Conservation (phyloP, 2,113 vertebrate species). For the Leiothrix lutea region DNA sequence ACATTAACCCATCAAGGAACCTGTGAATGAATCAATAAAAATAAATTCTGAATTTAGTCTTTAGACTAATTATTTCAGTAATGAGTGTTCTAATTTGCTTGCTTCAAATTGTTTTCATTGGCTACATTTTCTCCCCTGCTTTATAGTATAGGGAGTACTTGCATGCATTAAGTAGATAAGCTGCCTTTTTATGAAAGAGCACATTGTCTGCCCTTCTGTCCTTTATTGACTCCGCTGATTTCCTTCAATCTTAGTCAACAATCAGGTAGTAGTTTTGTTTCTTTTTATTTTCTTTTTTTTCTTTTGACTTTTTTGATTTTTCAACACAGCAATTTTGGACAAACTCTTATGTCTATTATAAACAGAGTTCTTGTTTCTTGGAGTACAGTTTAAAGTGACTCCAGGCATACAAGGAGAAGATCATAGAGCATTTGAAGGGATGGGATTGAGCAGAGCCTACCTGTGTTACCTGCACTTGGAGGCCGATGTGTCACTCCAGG, state of each 20-base stretch:
- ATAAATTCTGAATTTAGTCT: neutral
- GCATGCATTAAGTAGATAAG: neutral
- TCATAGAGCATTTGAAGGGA: neutral
- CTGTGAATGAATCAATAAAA: neutral
- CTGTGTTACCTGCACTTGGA: conserved; percentile 96
- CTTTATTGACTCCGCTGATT: conserved; percentile 9
- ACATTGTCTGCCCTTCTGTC: neutral
- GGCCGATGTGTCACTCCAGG: conserved; percentile 95
- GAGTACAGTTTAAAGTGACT: neutral
- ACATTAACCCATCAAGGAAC: neutral
- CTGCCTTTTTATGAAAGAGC: neutral
- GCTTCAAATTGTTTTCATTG: neutral
- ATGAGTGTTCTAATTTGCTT: neutral
- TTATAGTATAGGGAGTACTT: neutral
- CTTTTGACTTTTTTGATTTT: neutral
- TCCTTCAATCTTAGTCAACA: neutral
- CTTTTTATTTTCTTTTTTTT: neutral
- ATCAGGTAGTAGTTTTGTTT: neutral
- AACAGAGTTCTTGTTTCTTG: neutral
- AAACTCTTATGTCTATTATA: neutral
- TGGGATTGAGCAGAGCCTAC: conserved; percentile 31
- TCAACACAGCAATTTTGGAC: neutral
- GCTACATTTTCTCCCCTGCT: neutral
- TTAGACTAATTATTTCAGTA: neutral
- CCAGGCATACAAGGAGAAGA: neutral